Evolutionary conservation across 2,888 invertebrate species (phyloP).

Genomic region (Tipula vernalis): DNA sequence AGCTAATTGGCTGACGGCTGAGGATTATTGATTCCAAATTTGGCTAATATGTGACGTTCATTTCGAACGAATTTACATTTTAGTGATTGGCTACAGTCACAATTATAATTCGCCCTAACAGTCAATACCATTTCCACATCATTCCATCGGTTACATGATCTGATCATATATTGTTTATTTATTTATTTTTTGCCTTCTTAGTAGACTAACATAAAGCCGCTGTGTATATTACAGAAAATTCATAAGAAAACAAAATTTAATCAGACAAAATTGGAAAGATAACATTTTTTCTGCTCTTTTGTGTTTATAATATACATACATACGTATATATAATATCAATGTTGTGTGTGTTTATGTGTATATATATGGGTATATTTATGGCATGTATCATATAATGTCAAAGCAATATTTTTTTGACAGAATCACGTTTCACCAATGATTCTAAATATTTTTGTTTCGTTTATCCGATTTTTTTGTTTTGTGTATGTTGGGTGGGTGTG

Average conservation of each 20-base stretch:
- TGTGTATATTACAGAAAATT: not conserved
- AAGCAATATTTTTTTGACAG: not conserved
- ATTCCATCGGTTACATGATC: not conserved
- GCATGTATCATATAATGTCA: conserved; percentile 4
- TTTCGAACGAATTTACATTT: too few species aligned
- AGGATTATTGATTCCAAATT: not conserved
- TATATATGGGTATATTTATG: not conserved
- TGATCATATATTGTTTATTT: not conserved
- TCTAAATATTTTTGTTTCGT: not conserved
- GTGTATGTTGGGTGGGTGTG: not conserved
- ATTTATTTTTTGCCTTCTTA: not conserved
- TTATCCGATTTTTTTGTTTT: not conserved
- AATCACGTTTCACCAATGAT: not conserved
- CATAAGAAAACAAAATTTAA: not conserved
- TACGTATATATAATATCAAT: not conserved
- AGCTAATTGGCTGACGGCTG: not conserved
- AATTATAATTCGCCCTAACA: not conserved
- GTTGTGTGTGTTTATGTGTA: not conserved
- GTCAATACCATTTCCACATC: not conserved
- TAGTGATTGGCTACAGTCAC: too few species aligned
- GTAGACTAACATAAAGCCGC: not conserved
- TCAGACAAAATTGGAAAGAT: not conserved
- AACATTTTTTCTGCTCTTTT: not conserved
- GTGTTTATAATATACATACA: not conserved
- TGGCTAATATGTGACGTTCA: not conserved